Conservation (phyloP, 2,113 vertebrate genomes). For the Lycocorax pyrrhopterus region DNA sequence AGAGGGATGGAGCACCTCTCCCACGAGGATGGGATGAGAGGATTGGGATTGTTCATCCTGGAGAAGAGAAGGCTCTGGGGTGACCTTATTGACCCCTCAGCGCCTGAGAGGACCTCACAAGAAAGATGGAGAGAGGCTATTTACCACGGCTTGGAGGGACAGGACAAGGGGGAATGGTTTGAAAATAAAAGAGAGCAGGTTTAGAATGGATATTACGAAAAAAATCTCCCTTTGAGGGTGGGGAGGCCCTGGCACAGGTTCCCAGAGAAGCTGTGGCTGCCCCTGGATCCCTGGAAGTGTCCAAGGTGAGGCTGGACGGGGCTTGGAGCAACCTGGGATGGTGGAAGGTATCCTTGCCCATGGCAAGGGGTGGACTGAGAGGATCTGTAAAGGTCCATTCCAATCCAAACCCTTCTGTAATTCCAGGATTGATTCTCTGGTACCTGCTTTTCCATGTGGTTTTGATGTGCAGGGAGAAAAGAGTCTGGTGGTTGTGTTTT, state of each 20-base stretch:
- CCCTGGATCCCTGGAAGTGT: background rate
- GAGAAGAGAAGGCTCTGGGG: background rate
- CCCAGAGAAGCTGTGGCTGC: background rate
- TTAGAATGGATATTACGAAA: background rate
- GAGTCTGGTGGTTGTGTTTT: background rate
- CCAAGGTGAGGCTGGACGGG: fast-evolving
- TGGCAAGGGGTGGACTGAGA: background rate
- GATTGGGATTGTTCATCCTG: background rate
- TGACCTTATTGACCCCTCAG: background rate
- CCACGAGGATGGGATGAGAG: background rate
- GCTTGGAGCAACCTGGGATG: fast-evolving
- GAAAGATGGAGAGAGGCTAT: background rate
- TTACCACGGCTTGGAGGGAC: fast-evolving
- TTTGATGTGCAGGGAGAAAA: background rate
- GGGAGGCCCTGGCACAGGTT: fast-evolving
- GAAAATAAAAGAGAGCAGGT: background rate
- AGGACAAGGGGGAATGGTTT: background rate
- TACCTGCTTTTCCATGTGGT: background rate
- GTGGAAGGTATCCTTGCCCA: background rate
- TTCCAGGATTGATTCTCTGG: background rate
- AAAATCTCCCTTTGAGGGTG: background rate
- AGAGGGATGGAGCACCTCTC: background rate
- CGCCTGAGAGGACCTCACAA: background rate
- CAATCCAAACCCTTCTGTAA: background rate
- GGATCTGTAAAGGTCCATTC: background rate